Percentiles rank a stretch among this genome's conserved stretches.
Evolutionary conservation across 2,888 invertebrate genomes (phyloP).

Genomic region (Lumbricus terrestris): DNA sequence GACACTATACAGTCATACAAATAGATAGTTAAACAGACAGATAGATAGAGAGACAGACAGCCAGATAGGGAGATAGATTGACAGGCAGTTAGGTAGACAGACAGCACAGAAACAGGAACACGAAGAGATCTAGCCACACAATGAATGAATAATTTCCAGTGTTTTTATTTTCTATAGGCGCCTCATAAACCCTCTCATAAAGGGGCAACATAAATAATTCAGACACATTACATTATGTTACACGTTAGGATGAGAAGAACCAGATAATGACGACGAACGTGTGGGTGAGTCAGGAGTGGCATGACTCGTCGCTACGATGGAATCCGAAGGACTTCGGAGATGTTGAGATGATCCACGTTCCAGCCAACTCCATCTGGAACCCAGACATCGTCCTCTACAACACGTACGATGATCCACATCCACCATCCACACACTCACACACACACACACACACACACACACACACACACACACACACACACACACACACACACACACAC

Average conservation of each 20-base stretch:
- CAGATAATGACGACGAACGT: constrained; percentile 30
- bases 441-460: not conserved
- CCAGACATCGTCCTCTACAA: constrained; percentile 57
- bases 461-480: too few relatives aligned
- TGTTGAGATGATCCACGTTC: constrained; percentile 87
- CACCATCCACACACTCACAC: not conserved
- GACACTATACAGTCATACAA: too few relatives aligned
- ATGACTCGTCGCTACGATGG: constrained; percentile 91
- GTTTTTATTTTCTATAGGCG: too few relatives aligned
- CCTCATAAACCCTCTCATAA: too few relatives aligned
- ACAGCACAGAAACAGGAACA: too few relatives aligned
- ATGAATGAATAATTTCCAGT: too few relatives aligned
- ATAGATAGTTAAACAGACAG: too few relatives aligned
- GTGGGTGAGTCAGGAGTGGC: constrained; percentile 44
- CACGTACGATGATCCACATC: constrained; percentile 45
- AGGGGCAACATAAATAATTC: too few relatives aligned
- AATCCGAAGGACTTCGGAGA: constrained; percentile 91
- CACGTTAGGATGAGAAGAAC: constrained; percentile 23
- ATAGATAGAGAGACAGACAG: too few relatives aligned
- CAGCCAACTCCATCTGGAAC: constrained; percentile 69
- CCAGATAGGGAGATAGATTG: too few relatives aligned
- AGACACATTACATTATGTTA: not conserved
- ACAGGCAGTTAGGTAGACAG: too few relatives aligned
- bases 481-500: too few relatives aligned
- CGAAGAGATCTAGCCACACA: not conserved